These are phyloP conservation scores for Camelus dromedarius DNA, from an alignment of 2,113 vertebrate genomes.

Conservation along the genomic window DNA sequence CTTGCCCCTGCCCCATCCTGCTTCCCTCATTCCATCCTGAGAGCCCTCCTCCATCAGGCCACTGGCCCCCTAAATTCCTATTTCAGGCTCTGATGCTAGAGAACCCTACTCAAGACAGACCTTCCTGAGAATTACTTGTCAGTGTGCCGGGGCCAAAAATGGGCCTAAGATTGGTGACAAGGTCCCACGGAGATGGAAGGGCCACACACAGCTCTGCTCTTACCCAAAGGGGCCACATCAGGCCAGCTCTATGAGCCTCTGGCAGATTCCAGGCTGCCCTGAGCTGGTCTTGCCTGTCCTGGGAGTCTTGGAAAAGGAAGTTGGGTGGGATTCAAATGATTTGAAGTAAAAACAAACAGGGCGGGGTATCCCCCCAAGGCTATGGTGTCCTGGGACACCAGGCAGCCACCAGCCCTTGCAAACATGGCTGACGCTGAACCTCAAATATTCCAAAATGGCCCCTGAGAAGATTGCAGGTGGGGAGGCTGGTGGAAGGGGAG, in stretches of 20 bases:
- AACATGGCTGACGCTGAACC: neutral
- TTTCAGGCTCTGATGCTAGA: neutral
- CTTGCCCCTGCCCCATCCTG: neutral
- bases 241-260: neutral
- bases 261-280: neutral
- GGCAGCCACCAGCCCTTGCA: conserved; percentile 6
- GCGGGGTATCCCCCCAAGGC: neutral
- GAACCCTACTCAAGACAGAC: neutral
- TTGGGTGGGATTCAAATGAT: neutral
- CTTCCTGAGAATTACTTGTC: neutral
- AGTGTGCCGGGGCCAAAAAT: neutral
- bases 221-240: neutral
- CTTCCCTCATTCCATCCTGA: neutral
- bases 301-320: neutral
- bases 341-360: neutral
- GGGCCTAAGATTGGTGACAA: neutral
- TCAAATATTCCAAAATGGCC: neutral
- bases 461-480: neutral
- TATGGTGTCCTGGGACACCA: neutral
- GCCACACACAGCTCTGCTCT: neutral
- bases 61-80: neutral
- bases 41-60: neutral
- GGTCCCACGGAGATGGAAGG: neutral
- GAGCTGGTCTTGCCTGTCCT: neutral
- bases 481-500: neutral